Evolutionary conservation across 1,140 invertebrate genomes (phyloP), one percentile per base, ranked within the genome.

Genomic region (Trichogramma pretiosum): DNA sequence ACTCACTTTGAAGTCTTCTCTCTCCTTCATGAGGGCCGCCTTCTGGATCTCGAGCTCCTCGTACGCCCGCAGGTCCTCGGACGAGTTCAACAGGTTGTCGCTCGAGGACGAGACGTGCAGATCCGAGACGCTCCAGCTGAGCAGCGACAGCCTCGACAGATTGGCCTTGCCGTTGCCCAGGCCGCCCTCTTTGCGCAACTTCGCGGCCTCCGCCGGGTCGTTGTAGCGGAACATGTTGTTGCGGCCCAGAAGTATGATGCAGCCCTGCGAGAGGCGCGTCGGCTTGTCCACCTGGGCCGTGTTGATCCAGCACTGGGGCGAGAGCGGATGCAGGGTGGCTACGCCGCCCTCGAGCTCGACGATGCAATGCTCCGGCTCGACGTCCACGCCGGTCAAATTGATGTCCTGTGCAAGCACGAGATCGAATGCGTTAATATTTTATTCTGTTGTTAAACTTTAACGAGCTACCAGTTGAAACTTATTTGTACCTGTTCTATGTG

Each of bases 141-240:
- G 75, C 28, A 93, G 74, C 16, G 88, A 91, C n/a, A 89, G 72
- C 18, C 87, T 75, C 16, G 87, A 89, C 33, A 90, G 75, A 70
- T 86, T 87, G 63, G 82, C 74, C 44, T 73, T 72, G 19, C 68
- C 70, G 48, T 72, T 72, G 21, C 67, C 65, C 16, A 67, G 63
- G 48, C 77, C 75, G 59, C 81, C 79, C 63, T 81, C 75, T 68
- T 83, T 83, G 28, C 88, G 77, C 35, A 93, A 68, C 64, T 89
- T 86, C 11, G 88, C 88, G 11, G 89, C 89, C 66, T 93, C 89
- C 0, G 78, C 85, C 19, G 91, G 91, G 75, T 94, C 88, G 70
- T 93, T 94, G 66, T 90, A 93, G 26, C 90, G 81, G 68, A 94
- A 94, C 78, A 93, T 91, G 65, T 91, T 92, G 32, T 87, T 89